These are phyloP conservation scores for Spodoptera litura DNA, from an alignment of 1,140 invertebrate species.

Conservation along the genomic window DNA sequence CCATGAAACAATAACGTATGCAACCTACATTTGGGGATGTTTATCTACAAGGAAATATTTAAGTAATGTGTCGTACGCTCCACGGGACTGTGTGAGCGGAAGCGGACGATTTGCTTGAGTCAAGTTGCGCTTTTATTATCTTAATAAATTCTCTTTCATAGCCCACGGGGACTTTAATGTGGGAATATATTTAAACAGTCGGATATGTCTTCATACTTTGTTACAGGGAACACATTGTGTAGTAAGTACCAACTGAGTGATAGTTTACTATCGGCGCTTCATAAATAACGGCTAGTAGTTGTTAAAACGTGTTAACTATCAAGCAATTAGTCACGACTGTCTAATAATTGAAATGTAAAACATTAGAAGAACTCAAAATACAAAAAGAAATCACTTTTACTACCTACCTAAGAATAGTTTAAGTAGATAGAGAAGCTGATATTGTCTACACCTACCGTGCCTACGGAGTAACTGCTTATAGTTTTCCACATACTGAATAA, in stretches of 20 bases:
- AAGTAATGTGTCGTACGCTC: constrained; percentile 16
- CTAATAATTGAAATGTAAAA: no score
- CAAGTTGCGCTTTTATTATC: constrained; percentile 60
- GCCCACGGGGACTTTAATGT: neutral
- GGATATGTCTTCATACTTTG: neutral
- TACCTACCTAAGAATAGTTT: no score
- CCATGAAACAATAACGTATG: constrained; percentile 12
- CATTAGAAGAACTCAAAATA: no score
- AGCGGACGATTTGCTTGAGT: constrained; percentile 64
- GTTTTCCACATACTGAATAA: no score
- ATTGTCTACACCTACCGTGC: no score
- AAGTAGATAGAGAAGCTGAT: no score
- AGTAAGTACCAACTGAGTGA: neutral
- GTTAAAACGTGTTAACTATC: no score
- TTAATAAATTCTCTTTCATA: constrained; percentile 37
- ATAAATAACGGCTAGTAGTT: no score
- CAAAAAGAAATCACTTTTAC: no score
- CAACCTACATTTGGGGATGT: constrained; percentile 27
- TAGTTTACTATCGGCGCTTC: neutral
- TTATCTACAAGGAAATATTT: constrained; percentile 28
- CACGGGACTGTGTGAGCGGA: constrained; percentile 62
- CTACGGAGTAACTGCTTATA: no score
- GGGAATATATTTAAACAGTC: neutral
- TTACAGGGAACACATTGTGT: neutral
- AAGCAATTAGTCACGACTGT: constrained; percentile 10